Base-by-base conservation (phyloP, 2,888 invertebrate species). In the Aphelenchoides bicaudatus region DNA sequence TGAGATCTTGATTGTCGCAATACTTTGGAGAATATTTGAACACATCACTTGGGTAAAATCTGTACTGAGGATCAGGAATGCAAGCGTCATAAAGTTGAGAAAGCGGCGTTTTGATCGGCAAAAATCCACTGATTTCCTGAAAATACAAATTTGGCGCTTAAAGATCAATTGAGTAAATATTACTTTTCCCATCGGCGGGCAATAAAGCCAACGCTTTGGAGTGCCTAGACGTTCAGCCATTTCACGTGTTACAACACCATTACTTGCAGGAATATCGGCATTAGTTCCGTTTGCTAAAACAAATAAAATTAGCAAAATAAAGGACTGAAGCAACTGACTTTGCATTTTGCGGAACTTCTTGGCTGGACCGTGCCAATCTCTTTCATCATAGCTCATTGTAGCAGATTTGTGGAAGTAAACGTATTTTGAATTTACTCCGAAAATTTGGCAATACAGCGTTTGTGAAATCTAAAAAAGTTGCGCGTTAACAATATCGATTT, bases 51-150 rank as follows among this genome's bases (percentile, higher is more conserved):
- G 93, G 87, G 31, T 86, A 86, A 80, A 96, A 99, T 34, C 88
- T 85, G 80, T 86, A 87, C 74, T 86, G 86, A 13, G 63, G 62
- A 65, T 87, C 86, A 1, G 90, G 88, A 62, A 98, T 88, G 83
- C 89, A 86, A 48, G 85, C 85, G 80, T 93, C 87, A 80, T 88
- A 98, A 55, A 86, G 84, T 6, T 84, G 82, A 71, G 87, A 88
- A 2, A 99, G 83, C 0, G 96, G 96, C 1, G 96, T 94, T 82
- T 93, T 94, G 80, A 92, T 90, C 3, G 91, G 90, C 59, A 98
- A 82, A 80, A 99, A 96, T 78, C 89, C 88, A 51, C 87, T 86
- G 39, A 51, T 38, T 3, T 51, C 52, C 52, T 51, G 10, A 27
- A 30, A 51, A 30, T 29, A 50, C 49, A 49, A 10, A 4, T 23